phyloP scores from a whole-genome alignment of 1,140 invertebrate species.

The Anastrepha ludens region DNA sequence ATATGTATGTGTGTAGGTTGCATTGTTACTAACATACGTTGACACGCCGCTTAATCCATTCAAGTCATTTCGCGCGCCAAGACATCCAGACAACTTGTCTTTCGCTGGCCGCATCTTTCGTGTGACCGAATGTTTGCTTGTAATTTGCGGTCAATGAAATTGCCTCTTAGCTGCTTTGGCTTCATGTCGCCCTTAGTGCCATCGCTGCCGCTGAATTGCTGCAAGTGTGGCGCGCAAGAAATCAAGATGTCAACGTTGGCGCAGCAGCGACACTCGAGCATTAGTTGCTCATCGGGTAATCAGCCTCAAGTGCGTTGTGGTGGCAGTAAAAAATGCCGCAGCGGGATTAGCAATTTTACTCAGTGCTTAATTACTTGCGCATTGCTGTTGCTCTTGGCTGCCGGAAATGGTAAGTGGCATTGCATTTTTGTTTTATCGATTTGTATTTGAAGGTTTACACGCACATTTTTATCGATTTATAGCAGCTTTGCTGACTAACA shows the following conservation, averaged over 20 bases:
- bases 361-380: conserved; percentile 39
- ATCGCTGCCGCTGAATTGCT: background rate
- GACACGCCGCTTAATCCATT: background rate
- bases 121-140: conserved; percentile 29
- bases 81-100: background rate
- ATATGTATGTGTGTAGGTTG: background rate
- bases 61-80: conserved; percentile 7
- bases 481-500: too few species aligned
- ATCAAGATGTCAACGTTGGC: conserved; percentile 8
- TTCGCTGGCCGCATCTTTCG: background rate
- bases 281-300: background rate
- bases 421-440: background rate
- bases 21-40: background rate
- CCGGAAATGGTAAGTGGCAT: conserved; percentile 19
- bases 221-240: background rate
- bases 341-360: conserved; percentile 44
- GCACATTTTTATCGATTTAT: background rate
- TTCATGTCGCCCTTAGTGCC: background rate
- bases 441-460: background rate
- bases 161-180: conserved; percentile 33
- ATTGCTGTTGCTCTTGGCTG: conserved; percentile 25
- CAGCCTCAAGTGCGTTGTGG: background rate
- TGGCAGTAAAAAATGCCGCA: conserved; percentile 17
- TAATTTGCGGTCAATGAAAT: conserved; percentile 51
- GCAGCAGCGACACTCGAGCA: background rate